Base-by-base conservation (phyloP, 2,113 vertebrate species). In the Chlamydotis undulata region DNA sequence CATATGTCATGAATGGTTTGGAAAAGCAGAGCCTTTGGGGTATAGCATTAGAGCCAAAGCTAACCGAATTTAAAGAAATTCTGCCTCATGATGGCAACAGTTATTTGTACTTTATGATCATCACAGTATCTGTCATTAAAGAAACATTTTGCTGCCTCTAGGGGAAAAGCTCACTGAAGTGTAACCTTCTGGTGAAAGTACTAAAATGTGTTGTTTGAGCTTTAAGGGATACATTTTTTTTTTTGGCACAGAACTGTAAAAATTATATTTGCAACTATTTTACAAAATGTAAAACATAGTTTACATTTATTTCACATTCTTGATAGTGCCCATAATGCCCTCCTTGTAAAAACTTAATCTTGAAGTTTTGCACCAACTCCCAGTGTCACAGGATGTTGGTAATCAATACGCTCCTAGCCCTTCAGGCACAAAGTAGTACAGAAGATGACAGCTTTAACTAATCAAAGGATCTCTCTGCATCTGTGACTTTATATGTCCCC, bases 241-340 rank as follows among this genome's bases (percentile, higher is more conserved):
- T 41, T 76, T 33, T 11, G 5, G 8, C 18, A 59, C n/a, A 59
- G 31, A 81, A 57, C 28, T 60, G 50, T 17, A 83, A 69, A 90
- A 67, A 39, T 6, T 18, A 15, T 31, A 63, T 13, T 29, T 83
- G 18, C 10, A 41, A 23, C 37, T 67, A 26, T 81, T 92, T 64
- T 45, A 26, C 9, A 73, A 75, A 59, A 87, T 7, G 11, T 41
- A 78, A 79, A 84, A 53, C 6, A 28, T 1, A 33, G 7, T n/a
- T 70, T 43, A 64, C 13, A 39, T 57, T 87, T 82, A 41, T 43
- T 86, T 82, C 9, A 57, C 11, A 56, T 57, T 76, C 24, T 61
- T 55, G 25, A 41, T 19, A 26, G 33, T 6, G 12, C 2, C 6
- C 1, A 41, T 22, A 26, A 35, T 6, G 12, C 2, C 6, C 1